A percentile compares a stretch with the other conserved stretches of the same genome.
phyloP scores from a whole-genome alignment of 2,113 vertebrate species.

The Arenaria interpres region DNA sequence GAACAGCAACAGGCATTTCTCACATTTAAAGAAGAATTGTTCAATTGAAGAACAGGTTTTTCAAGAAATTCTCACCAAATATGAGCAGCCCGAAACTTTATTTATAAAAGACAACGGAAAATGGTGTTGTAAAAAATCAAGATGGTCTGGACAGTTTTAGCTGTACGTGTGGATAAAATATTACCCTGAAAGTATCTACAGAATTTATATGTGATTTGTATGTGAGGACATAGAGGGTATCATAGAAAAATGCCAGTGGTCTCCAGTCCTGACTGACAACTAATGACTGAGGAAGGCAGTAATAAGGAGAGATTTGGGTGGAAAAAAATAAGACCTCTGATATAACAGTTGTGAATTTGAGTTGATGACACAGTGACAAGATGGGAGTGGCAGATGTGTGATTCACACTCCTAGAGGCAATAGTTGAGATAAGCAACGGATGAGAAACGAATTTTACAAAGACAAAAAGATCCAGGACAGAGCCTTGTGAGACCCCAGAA shows the following conservation, averaged over 20 bases:
- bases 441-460: neutral
- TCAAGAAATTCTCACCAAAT: neutral
- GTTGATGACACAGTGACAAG: neutral
- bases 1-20: neutral
- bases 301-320: neutral
- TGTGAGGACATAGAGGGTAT: neutral
- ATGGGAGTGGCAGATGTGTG: neutral
- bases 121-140: neutral
- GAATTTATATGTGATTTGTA: neutral
- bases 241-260: neutral
- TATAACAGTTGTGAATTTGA: neutral
- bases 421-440: neutral
- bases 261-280: neutral
- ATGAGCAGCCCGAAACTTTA: neutral
- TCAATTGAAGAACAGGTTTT: neutral
- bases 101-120: neutral
- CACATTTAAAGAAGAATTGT: neutral
- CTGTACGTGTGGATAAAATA: neutral
- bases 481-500: neutral
- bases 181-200: neutral
- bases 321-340: neutral
- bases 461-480: neutral
- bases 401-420: neutral
- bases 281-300: neutral
- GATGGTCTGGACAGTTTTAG: neutral